phyloP scores from a whole-genome alignment of 2,113 vertebrate genomes.

The Melospiza georgiana region DNA sequence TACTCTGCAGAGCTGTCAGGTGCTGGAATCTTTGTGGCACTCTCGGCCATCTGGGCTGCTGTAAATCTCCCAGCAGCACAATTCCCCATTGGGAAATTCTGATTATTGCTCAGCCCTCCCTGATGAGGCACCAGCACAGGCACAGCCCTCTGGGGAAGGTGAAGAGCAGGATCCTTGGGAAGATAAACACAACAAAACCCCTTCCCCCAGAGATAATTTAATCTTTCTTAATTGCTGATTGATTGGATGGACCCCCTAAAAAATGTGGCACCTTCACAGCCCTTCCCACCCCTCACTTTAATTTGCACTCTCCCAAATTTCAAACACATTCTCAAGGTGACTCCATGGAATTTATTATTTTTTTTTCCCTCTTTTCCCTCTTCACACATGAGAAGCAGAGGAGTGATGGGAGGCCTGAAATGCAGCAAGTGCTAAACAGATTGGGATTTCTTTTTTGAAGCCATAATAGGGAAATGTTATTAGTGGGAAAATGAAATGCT shows the following conservation, averaged over 20 bases:
- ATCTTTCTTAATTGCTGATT: neutral
- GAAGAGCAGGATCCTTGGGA: neutral
- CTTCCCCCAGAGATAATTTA: neutral
- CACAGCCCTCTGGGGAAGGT: neutral
- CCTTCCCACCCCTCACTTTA: conserved; percentile 17
- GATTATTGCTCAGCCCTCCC: conserved; percentile 23
- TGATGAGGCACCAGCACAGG: neutral
- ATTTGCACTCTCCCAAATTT: conserved; percentile 1
- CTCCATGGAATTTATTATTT: neutral
- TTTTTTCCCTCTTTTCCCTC: neutral
- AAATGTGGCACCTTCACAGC: neutral
- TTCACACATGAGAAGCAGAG: neutral
- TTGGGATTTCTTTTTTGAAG: neutral
- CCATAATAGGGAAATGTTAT: neutral
- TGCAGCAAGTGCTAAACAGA: neutral
- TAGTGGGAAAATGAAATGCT: neutral
- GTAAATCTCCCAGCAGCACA: neutral
- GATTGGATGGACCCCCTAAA: neutral
- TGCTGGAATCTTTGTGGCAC: neutral
- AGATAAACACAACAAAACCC: neutral
- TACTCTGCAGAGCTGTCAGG: neutral
- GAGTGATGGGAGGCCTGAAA: neutral
- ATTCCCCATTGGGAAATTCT: conserved; percentile 12
- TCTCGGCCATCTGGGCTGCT: conserved; percentile 20
- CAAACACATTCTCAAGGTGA: conserved; percentile 24